Conservation (phyloP, 2,888 invertebrate species). For the Protonemura montana region DNA sequence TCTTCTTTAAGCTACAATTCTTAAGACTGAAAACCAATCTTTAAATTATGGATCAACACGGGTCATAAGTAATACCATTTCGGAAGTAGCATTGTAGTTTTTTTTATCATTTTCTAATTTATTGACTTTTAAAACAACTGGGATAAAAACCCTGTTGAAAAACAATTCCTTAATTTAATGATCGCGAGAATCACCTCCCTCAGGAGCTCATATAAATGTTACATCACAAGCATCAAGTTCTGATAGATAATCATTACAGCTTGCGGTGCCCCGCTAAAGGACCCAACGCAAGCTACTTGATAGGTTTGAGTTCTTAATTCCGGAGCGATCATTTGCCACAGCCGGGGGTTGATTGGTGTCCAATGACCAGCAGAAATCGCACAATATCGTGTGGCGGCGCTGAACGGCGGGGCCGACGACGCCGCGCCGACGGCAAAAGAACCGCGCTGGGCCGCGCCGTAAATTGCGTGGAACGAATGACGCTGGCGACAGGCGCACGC, state of each 20-base stretch:
- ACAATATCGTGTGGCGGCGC: not conserved
- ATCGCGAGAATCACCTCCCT: too few species aligned
- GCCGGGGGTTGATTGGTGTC: slow-evolving; percentile 31
- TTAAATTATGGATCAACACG: too few species aligned
- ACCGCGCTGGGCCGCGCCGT: not conserved
- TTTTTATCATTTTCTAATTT: too few species aligned
- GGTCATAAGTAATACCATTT: too few species aligned
- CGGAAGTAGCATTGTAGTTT: too few species aligned
- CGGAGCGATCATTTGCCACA: slow-evolving; percentile 16
- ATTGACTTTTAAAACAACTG: too few species aligned
- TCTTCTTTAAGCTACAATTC: too few species aligned
- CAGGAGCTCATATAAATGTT: too few species aligned
- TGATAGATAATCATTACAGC: not conserved
- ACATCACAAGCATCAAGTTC: too few species aligned
- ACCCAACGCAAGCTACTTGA: not conserved
- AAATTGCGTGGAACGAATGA: not conserved
- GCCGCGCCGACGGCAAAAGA: not conserved
- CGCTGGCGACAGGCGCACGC: not conserved
- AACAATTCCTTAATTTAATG: too few species aligned
- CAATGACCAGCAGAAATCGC: slow-evolving; percentile 27
- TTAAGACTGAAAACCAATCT: too few species aligned
- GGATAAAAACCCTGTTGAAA: too few species aligned
- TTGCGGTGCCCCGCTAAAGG: not conserved
- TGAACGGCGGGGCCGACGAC: not conserved
- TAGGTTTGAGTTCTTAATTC: slow-evolving; percentile 30